Conservation (phyloP, 2,113 vertebrate species). For the Phalacrocorax pelagicus region DNA sequence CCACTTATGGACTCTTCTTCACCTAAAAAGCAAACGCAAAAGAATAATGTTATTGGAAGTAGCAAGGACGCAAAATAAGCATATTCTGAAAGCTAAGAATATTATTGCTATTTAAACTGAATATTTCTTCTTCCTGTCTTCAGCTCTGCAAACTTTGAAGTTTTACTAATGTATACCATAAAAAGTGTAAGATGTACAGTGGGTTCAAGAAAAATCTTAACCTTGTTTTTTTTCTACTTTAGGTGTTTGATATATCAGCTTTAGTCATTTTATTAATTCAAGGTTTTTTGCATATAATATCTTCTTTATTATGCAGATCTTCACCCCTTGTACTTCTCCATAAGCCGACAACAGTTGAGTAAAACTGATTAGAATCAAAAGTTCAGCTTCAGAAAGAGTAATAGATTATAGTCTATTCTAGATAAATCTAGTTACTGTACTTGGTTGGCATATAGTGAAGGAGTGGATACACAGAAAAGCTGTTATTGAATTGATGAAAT, state of each 20-base stretch:
- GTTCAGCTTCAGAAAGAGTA: not conserved
- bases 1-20: not conserved
- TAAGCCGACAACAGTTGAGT: not conserved
- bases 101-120: not conserved
- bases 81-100: not conserved
- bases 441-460: not conserved
- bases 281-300: not conserved
- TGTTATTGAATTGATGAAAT: not conserved
- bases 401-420: not conserved
- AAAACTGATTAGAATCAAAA: slow-evolving; percentile 15
- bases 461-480: not conserved
- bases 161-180: not conserved
- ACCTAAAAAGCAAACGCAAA: not conserved
- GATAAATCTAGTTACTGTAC: not conserved
- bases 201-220: slow-evolving; percentile 23
- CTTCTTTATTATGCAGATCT: slow-evolving; percentile 2
- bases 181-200: not conserved
- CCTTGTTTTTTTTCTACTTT: not conserved
- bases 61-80: not conserved
- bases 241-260: not conserved
- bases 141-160: not conserved
- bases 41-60: not conserved
- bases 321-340: not conserved
- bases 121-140: not conserved
- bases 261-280: not conserved